Base-by-base conservation (phyloP, 2,797 vertebrate genomes). In the Ctenosaura bakeri region DNA sequence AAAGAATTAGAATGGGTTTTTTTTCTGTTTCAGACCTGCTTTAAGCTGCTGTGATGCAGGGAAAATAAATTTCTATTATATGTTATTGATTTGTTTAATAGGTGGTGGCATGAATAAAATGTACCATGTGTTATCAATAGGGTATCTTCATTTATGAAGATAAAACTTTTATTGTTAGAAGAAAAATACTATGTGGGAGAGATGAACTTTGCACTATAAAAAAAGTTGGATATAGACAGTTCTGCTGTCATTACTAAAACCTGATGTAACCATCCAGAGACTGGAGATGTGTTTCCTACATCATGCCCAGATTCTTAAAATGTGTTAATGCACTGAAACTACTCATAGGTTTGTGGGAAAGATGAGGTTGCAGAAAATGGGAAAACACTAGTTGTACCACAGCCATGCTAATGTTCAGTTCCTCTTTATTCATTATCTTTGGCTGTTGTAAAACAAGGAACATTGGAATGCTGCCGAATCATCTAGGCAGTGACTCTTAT, bases 131-230 rank as follows among this genome's bases (percentile, higher is more conserved):
- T 94, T 94, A 78, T 77, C 93, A 90, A 92, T 87, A 87, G 89
- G 89, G 91, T 92, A 94, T 89, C 94, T 90, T 94, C 96, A 88
- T 94, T 95, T 92, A 85, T 94, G 95, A 93, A 93, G 89, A 89
- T 93, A 89, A 77, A 87, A 24, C 91, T 93, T 94, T 92, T 93
- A 88, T 66, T 89, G 85, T 88, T 95, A 86, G 80, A 89, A 90
- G 93, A 94, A 94, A 92, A 80, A 92, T 78, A 46, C 80, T 83
- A 1, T 92, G 78, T 88, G 94, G 83, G 82, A 74, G 92, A 92
- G 85, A 87, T 93, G 95, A 93, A 81, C 90, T 95, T 97, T 97
- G 96, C 96, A 96, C 94, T 96, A 93, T 92, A 92, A 69, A 62
- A 62, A 73, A 83, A 80, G 50, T 10, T 81, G 80, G 84, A 90